phyloP scores from a whole-genome alignment of 2,888 invertebrate species.

The Drosophila sordidapex region DNA sequence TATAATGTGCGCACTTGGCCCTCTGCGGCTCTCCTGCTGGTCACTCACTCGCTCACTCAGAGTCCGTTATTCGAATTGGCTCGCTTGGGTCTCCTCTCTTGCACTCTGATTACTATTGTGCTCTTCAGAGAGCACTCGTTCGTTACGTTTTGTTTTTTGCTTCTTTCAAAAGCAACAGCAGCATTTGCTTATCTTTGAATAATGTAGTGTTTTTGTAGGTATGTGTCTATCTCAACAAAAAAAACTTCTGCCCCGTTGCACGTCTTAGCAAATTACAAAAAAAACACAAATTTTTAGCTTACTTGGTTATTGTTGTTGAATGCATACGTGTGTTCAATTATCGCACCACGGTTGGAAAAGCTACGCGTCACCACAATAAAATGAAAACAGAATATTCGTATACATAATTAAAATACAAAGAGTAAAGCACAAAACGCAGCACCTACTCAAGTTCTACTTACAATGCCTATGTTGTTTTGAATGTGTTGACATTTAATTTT shows the following conservation, averaged over 20 bases:
- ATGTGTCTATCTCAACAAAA: slow-evolving; percentile 30
- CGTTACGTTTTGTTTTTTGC: slow-evolving; percentile 26
- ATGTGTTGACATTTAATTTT: slow-evolving; percentile 42
- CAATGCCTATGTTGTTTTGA: slow-evolving; percentile 32
- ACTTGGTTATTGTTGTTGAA: slow-evolving; percentile 55
- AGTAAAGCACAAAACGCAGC: slow-evolving; percentile 28
- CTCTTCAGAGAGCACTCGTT: slow-evolving; percentile 25
- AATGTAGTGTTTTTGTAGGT: slow-evolving; percentile 33
- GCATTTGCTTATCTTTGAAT: slow-evolving; percentile 45
- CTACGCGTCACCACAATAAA: slow-evolving; percentile 47
- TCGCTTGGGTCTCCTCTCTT: slow-evolving; percentile 32
- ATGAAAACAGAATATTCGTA: slow-evolving; percentile 56
- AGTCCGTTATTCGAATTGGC: slow-evolving; percentile 55
- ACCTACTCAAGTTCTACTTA: slow-evolving; percentile 39
- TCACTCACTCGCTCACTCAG: slow-evolving; percentile 6
- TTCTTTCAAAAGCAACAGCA: slow-evolving; percentile 24
- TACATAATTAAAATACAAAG: slow-evolving; percentile 37
- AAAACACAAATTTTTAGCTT: slow-evolving; percentile 55
- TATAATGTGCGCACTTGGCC: slow-evolving; percentile 74
- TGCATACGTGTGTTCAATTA: slow-evolving; percentile 44
- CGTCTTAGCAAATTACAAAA: slow-evolving; percentile 65
- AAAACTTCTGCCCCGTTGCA: slow-evolving; percentile 54
- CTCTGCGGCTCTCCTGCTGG: slow-evolving; percentile 56
- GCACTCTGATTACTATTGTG: slow-evolving; percentile 6
- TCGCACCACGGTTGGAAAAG: slow-evolving; percentile 48